Conservation (phyloP, 1,140 invertebrate genomes). For the Lepidurus apus region DNA sequence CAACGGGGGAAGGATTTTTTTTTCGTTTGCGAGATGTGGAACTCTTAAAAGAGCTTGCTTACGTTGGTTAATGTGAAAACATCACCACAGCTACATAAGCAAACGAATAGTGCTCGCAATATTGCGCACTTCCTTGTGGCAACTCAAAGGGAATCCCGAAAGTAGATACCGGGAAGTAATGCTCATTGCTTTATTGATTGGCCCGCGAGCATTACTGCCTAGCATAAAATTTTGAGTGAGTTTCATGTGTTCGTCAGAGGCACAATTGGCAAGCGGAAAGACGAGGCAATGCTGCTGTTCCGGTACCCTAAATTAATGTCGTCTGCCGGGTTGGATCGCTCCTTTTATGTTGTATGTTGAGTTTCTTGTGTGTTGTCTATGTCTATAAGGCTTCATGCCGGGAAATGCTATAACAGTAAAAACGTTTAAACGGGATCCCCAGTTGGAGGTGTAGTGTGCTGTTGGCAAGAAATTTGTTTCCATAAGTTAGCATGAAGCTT, state of each 20-base stretch:
- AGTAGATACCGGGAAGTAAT: conserved; percentile 18
- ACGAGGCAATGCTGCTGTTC: neutral
- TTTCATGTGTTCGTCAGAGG: neutral
- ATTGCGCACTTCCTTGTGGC: neutral
- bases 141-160: neutral
- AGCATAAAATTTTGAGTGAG: conserved; percentile 8
- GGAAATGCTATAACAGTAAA: conserved; percentile 10
- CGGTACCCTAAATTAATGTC: neutral
- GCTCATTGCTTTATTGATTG: conserved; percentile 8
- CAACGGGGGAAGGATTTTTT: neutral
- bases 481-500: neutral
- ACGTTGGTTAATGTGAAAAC: neutral
- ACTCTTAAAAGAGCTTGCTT: neutral
- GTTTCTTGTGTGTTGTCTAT: neutral
- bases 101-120: neutral
- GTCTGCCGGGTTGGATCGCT: neutral
- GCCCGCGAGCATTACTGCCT: neutral
- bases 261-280: neutral
- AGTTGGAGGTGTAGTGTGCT: neutral
- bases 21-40: neutral
- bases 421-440: neutral
- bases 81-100: neutral
- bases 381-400: neutral
- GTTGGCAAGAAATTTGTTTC: neutral
- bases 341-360: neutral